Evolutionary conservation across 1,140 invertebrate species (phyloP), one percentile per base, ranked within the genome.

Genomic region (Drosophila azteca): DNA sequence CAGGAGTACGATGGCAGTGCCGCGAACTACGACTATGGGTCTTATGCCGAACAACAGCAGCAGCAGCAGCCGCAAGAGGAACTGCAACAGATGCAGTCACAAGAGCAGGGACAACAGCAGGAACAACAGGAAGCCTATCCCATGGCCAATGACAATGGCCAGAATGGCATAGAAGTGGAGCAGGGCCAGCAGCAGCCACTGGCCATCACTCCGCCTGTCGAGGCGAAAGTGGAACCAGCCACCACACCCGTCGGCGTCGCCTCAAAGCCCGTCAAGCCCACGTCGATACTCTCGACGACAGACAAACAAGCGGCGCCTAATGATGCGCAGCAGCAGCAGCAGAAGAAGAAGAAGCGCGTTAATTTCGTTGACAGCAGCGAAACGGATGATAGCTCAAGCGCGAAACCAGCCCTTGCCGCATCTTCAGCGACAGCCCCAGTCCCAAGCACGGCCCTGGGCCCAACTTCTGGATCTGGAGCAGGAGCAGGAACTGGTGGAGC

Each of bases 361-460:
- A 91, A 90, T 84, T 91, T 91, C 75, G 90, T 91, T 79, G 90
- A 91, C 75, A 91, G 90, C 82, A 91, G 90, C 69, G 90, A 91
- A 88, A 91, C 90, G 71, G 90, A 91, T 88, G 90, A 91, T 50
- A 91, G 90, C 77, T 91, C 88, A 79, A 80, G 82, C 73, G 87
- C 63, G 63, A 90, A 91, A 79, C 74, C 83, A 66, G 68, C 64
- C 63, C 83, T 63, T 46, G 63, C 65, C 50, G 55, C 72, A 54
- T 17, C 44, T 26, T 9, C 60, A 53, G 5, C 59, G 15, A 20
- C 58, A 3, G 13, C 48, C 35, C 13, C 52, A 17, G 17, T 50
- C 39, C 15, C 13, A 3, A 9, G 8, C 31, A 8, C 9, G 31
- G 9, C 31, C 9, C 31, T 11, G 31, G 31, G 31, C 8, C 31